Percentiles rank a stretch among this genome's conserved stretches.
These are phyloP conservation scores for Notolepis coatsorum DNA, from an alignment of 2,797 vertebrate species.

Conservation along the genomic window DNA sequence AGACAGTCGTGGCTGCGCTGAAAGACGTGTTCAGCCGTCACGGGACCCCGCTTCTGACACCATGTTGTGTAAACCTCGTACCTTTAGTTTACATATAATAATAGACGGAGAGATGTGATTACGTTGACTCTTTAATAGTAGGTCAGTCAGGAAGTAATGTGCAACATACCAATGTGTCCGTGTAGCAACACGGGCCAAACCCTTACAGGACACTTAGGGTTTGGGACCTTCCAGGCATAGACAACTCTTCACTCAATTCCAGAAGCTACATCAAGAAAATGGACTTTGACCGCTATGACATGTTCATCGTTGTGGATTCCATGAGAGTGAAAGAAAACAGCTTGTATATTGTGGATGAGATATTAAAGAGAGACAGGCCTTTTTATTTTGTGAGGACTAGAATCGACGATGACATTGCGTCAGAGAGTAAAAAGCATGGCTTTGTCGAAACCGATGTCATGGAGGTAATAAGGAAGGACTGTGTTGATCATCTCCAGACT, in stretches of 20 bases:
- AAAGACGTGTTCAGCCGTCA: no score
- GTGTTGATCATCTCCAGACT: conserved; percentile 11
- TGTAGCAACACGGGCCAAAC: no score
- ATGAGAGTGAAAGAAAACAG: conserved; percentile 46
- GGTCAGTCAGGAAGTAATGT: no score
- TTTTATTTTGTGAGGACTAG: conserved; percentile 57
- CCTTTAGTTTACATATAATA: no score
- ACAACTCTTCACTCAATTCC: conserved; percentile 24
- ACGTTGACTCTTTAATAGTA: no score
- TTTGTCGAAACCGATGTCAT: conserved; percentile 43
- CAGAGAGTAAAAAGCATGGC: conserved; percentile 23
- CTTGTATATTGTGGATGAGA: conserved; percentile 44
- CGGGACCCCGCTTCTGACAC: no score
- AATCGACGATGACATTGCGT: conserved; percentile 34
- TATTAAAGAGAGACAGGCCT: conserved; percentile 36
- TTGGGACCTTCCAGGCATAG: conserved; percentile 59
- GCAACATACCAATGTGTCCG: no score
- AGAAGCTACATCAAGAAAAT: conserved; percentile 47
- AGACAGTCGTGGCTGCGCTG: no score
- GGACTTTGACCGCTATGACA: conserved; percentile 43
- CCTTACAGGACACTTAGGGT: no score
- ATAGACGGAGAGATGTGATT: no score
- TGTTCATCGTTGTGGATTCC: conserved; percentile 50
- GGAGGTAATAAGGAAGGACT: conserved; percentile 21
- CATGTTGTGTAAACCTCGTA: no score